Evolutionary conservation across 2,888 invertebrate genomes (phyloP).

Genomic region (Tupiocoris notatus): DNA sequence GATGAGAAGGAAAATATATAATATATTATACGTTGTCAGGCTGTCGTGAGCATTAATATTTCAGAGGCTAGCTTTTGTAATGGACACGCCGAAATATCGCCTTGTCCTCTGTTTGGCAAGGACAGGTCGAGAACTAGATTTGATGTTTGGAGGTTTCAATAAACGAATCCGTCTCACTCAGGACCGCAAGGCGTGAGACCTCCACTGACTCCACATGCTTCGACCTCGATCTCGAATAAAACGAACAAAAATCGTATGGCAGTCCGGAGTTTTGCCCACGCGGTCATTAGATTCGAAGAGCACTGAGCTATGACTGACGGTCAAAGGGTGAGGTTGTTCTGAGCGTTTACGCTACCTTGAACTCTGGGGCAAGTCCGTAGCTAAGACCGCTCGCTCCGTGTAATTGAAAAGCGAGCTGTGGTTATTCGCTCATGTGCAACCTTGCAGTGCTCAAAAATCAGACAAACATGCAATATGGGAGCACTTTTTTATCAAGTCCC

Average conservation of each 20-base stretch:
- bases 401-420: no score
- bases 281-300: slow-evolving; percentile 23
- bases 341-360: slow-evolving; percentile 25
- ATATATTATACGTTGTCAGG: no score
- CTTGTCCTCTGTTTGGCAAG: background rate
- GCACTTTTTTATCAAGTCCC: no score
- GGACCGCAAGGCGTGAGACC: background rate
- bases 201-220: background rate
- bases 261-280: slow-evolving; percentile 22
- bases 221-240: background rate
- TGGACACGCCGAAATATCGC: background rate
- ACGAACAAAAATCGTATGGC: background rate
- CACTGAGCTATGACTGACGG: slow-evolving; percentile 20
- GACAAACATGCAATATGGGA: no score
- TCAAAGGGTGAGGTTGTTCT: slow-evolving; percentile 38
- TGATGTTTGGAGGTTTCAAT: background rate
- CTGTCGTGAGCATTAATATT: no score
- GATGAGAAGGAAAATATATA: no score
- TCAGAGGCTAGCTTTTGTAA: no score
- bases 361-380: slow-evolving; percentile 2
- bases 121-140: background rate
- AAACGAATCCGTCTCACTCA: background rate
- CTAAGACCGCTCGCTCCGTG: no score
- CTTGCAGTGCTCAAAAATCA: no score
- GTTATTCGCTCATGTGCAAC: no score